A percentile compares a stretch with the other conserved stretches of the same genome.
These are phyloP conservation scores for Mola mola DNA, from an alignment of 2,113 vertebrate species.

Conservation along the genomic window DNA sequence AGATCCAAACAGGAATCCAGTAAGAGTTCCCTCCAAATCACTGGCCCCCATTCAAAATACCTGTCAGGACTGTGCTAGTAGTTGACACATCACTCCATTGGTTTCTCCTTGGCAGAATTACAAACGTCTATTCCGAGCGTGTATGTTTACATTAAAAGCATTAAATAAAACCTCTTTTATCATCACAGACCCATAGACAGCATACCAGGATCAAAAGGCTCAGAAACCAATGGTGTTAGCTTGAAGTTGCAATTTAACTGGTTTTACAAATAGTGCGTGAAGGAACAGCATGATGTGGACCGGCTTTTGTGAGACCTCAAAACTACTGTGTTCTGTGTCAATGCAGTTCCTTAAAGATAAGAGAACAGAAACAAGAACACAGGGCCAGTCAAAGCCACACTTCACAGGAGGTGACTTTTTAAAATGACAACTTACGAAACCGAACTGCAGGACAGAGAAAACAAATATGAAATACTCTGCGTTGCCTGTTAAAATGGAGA, in stretches of 20 bases:
- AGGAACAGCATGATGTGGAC: conserved; percentile 19
- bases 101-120: not conserved
- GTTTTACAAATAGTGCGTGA: conserved; percentile 17
- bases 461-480: too few species aligned
- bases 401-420: too few species aligned
- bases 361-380: conserved; percentile 51
- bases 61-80: not conserved
- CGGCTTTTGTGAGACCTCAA: conserved; percentile 36
- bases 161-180: conserved; percentile 14
- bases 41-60: conserved; percentile 30
- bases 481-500: too few species aligned
- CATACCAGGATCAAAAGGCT: conserved; percentile 8
- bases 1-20: conserved; percentile 46
- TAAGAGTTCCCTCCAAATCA: conserved; percentile 25
- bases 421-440: too few species aligned
- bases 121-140: not conserved
- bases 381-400: too few species aligned
- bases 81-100: conserved; percentile 9
- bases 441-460: too few species aligned
- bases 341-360: conserved; percentile 59
- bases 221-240: not conserved
- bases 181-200: not conserved
- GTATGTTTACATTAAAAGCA: conserved; percentile 2
- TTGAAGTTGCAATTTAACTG: conserved; percentile 14
- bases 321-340: too few species aligned